Evolutionary conservation across 2,113 vertebrate species (phyloP).

Genomic region (Stomatorhinus ivindoensis): DNA sequence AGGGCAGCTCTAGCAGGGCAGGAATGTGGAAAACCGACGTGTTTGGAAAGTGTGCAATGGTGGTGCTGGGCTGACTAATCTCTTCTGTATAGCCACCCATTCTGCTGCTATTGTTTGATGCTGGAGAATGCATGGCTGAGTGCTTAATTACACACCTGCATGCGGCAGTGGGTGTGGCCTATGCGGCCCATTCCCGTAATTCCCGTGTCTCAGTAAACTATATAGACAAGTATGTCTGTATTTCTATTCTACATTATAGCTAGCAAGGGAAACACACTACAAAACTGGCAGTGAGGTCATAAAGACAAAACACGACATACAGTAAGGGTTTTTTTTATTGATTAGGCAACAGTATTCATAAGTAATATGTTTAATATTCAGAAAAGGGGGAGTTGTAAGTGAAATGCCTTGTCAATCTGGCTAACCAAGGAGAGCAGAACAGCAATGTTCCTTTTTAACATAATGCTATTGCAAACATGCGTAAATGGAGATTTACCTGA

Average conservation of each 20-base stretch:
- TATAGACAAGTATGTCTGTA: neutral
- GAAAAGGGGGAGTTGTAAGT: neutral
- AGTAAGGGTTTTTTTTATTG: conserved; percentile 18
- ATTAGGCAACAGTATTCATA: conserved; percentile 22
- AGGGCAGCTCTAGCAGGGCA: neutral
- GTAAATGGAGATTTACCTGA: neutral
- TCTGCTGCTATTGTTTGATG: neutral
- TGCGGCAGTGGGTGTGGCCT: neutral
- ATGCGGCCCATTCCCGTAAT: neutral
- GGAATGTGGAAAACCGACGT: neutral
- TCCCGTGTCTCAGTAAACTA: neutral
- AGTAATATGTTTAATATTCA: conserved; percentile 3
- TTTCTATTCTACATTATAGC: neutral
- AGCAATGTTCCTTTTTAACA: neutral
- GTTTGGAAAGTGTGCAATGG: neutral
- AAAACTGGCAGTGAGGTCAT: neutral
- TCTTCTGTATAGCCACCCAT: neutral
- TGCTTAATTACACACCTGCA: neutral
- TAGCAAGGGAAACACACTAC: neutral
- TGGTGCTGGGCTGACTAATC: neutral
- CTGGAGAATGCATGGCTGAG: neutral
- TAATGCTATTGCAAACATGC: neutral
- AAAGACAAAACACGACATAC: neutral
- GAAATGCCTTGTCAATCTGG: neutral
- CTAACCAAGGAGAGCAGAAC: neutral